These are phyloP conservation scores for Megaptera novaeangliae DNA, from an alignment of 2,113 vertebrate species.

Conservation along the genomic window DNA sequence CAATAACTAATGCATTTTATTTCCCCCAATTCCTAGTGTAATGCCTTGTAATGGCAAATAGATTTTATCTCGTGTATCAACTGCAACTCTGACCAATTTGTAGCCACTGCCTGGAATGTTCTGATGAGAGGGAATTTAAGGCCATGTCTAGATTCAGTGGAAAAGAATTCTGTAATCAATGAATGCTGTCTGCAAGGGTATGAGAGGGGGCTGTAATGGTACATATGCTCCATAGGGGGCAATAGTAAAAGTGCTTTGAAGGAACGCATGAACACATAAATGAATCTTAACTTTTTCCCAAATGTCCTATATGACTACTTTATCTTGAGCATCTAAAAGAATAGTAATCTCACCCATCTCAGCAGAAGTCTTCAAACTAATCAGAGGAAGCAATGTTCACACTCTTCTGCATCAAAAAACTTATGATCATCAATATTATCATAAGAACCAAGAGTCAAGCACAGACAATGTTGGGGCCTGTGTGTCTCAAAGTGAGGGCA, in stretches of 20 bases:
- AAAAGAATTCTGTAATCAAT: not conserved
- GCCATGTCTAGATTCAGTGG: not conserved
- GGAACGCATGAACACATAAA: not conserved
- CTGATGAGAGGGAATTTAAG: not conserved
- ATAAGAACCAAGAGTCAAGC: not conserved
- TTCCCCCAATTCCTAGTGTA: constrained; percentile 2
- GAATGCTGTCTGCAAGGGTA: not conserved
- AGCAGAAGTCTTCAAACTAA: not conserved
- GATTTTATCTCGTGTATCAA: constrained; percentile 19
- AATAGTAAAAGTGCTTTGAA: not conserved
- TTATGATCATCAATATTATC: not conserved
- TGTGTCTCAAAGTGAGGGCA: not conserved
- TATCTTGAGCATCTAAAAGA: not conserved
- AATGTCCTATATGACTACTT: not conserved
- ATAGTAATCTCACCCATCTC: not conserved
- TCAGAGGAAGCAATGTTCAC: not conserved
- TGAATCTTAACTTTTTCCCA: not conserved
- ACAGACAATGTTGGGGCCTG: not conserved
- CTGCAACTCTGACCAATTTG: constrained; percentile 15
- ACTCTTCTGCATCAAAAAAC: not conserved
- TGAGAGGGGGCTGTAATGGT: not conserved
- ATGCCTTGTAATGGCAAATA: not conserved
- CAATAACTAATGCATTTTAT: constrained; percentile 37
- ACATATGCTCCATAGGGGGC: not conserved
- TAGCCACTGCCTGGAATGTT: not conserved